phyloP scores from a whole-genome alignment of 1,140 invertebrate genomes.

The Diprion similis region DNA sequence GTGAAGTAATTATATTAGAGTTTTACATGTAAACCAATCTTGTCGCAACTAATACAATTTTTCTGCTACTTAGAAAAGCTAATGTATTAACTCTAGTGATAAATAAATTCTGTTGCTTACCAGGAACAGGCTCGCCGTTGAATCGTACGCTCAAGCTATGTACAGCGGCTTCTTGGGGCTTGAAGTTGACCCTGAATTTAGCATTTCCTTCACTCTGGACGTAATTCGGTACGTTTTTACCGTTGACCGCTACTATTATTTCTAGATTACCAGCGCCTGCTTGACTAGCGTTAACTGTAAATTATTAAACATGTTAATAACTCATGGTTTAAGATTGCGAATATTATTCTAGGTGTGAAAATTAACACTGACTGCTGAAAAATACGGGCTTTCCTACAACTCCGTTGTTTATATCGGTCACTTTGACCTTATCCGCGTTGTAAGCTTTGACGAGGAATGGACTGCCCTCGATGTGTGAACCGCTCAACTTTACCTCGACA shows the following conservation, averaged over 20 bases:
- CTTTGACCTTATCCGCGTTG: constrained; percentile 88
- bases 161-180: constrained; percentile 88
- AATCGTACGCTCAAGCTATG: constrained; percentile 93
- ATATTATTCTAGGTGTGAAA: constrained; percentile 10
- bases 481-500: constrained; percentile 85
- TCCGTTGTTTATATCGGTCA: constrained; percentile 89
- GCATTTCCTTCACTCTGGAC: constrained; percentile 98
- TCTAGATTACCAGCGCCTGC: constrained; percentile 95
- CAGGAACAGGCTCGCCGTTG: constrained; percentile 94
- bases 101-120: constrained; percentile 48
- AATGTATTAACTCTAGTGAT: background rate
- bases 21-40: background rate
- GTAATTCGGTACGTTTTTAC: constrained; percentile 97
- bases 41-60: too few species aligned
- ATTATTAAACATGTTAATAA: constrained; percentile 13
- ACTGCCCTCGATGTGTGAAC: constrained; percentile 88
- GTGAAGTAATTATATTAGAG: background rate
- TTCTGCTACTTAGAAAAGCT: too few species aligned
- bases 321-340: background rate
- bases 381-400: constrained; percentile 90
- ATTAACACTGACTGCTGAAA: constrained; percentile 84
- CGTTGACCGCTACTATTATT: constrained; percentile 97
- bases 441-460: constrained; percentile 96
- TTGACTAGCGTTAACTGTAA: constrained; percentile 78
- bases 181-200: constrained; percentile 94